Conservation (phyloP, 2,797 vertebrate species). For the Pipistrellus nathusii region DNA sequence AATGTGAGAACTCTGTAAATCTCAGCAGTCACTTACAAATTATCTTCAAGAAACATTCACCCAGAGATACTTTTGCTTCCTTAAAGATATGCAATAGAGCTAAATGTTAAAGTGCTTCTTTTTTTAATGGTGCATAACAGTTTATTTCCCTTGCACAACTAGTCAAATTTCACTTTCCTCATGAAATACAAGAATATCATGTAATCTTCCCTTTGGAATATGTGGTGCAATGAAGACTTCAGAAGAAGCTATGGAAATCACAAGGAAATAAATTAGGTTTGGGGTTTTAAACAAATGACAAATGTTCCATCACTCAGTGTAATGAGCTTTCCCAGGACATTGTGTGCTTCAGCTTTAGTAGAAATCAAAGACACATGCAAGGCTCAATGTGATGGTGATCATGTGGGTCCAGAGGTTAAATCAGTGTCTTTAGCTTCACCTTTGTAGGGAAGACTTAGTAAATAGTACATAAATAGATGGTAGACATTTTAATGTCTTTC, state of each 20-base stretch:
- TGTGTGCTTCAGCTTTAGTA: constrained; percentile 75
- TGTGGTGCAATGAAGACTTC: constrained; percentile 63
- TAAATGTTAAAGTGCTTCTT: constrained; percentile 45
- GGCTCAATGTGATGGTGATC: constrained; percentile 78
- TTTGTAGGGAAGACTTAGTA: constrained; percentile 73
- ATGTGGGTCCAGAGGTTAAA: constrained; percentile 84
- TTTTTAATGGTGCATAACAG: neutral
- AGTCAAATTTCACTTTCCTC: constrained; percentile 38
- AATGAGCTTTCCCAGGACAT: constrained; percentile 65
- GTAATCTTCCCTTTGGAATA: constrained; percentile 47
- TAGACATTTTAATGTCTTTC: constrained; percentile 9
- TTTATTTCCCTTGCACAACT: constrained; percentile 67
- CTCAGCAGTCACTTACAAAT: constrained; percentile 76
- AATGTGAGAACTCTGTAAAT: constrained; percentile 81
- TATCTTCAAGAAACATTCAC: constrained; percentile 71
- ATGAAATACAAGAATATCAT: constrained; percentile 65
- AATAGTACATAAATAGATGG: constrained; percentile 38
- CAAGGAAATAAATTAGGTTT: constrained; percentile 53
- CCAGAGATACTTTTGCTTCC: constrained; percentile 63
- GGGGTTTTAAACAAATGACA: constrained; percentile 73
- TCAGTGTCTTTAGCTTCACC: constrained; percentile 80
- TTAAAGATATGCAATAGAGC: constrained; percentile 58
- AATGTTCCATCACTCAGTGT: constrained; percentile 61
- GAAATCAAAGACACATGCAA: constrained; percentile 71
- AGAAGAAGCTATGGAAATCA: constrained; percentile 59